Conservation (phyloP, 2,113 vertebrate genomes). For the Tachuris rubrigastra region DNA sequence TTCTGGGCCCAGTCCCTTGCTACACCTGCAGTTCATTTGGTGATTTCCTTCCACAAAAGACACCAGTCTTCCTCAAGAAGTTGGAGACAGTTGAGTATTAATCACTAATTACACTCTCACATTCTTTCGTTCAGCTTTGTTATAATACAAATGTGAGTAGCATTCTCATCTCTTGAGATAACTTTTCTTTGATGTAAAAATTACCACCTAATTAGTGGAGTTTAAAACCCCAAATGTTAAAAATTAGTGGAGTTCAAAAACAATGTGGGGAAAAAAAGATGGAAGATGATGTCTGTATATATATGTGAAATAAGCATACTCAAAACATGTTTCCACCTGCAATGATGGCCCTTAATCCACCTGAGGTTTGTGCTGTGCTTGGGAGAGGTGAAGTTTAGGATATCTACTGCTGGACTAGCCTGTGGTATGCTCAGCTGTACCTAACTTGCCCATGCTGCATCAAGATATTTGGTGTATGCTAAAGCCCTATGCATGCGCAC, state of each 20-base stretch:
- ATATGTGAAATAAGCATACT: not conserved
- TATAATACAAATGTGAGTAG: not conserved
- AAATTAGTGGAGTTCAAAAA: no score
- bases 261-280: no score
- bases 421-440: accelerated
- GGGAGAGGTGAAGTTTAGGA: not conserved
- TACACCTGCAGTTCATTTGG: not conserved
- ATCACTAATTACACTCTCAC: not conserved
- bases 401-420: not conserved
- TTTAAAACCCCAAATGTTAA: no score
- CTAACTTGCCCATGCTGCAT: not conserved
- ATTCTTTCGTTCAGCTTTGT: not conserved
- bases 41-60: not conserved
- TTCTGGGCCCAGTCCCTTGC: not conserved
- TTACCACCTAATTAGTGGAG: not conserved
- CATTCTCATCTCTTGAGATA: not conserved
- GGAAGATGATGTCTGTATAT: not conserved
- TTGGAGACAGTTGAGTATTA: not conserved
- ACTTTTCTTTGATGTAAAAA: not conserved
- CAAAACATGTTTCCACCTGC: not conserved
- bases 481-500: not conserved
- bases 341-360: not conserved
- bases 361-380: not conserved
- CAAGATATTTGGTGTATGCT: not conserved
- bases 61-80: not conserved